phyloP scores from a whole-genome alignment of 2,113 vertebrate species.

The Neotoma lepida region DNA sequence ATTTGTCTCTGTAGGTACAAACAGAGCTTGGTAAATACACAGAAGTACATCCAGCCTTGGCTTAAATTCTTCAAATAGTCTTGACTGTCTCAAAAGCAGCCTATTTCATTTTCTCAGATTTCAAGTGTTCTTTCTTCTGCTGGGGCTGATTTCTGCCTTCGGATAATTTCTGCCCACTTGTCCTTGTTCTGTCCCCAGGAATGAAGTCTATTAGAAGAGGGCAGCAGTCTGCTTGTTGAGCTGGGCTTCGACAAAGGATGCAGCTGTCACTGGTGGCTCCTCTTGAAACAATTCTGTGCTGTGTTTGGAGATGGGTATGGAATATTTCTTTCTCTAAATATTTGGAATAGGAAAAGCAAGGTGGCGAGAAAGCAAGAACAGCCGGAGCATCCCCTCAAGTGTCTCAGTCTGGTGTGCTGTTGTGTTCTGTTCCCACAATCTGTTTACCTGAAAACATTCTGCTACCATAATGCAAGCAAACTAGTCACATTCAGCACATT shows the following conservation, averaged over 20 bases:
- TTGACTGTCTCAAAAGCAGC: constrained; percentile 32
- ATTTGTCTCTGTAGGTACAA: constrained; percentile 52
- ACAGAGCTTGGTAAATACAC: constrained; percentile 41
- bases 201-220: constrained; percentile 26
- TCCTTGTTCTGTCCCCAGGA: constrained; percentile 12
- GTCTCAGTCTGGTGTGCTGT: constrained; percentile 34
- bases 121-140: constrained; percentile 42
- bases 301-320: constrained; percentile 28
- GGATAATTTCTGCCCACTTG: constrained; percentile 47
- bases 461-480: constrained; percentile 45
- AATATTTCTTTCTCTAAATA: constrained; percentile 52
- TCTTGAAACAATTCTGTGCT: constrained; percentile 48
- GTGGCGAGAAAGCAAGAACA: constrained; percentile 31
- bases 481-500: constrained; percentile 8
- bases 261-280: background rate
- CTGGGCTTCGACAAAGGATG: background rate
- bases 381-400: constrained; percentile 37
- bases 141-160: constrained; percentile 23
- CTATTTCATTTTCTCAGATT: constrained; percentile 41
- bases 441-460: constrained; percentile 53
- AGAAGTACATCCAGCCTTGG: constrained; percentile 12
- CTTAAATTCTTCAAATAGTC: constrained; percentile 62
- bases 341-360: constrained; percentile 4
- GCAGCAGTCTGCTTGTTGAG: background rate
- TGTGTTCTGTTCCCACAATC: constrained; percentile 30